Evolutionary conservation across 2,888 invertebrate species (phyloP), one percentile per base, ranked within the genome.

Genomic region (Napeogenes sylphis): DNA sequence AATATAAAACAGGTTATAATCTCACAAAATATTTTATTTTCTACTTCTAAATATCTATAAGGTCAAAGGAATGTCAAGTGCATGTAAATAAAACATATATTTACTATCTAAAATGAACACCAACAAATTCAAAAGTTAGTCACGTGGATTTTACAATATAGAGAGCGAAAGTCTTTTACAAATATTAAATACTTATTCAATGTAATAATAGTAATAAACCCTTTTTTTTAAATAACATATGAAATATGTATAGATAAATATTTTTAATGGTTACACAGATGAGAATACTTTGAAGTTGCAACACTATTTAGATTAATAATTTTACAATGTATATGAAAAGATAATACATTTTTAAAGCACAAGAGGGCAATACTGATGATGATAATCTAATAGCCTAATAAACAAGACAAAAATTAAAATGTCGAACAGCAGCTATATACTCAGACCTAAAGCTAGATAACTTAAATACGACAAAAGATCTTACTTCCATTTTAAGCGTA

Each of bases 101-200:
- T 62, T 55, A 62, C 55, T 62, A 62, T 56, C 56, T 35, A 59
- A 55, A 59, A 64, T 62, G 58, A 64, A 60, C 59, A 64, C 59
- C 55, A 58, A 64, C 57, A 55, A 35, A 62, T 35, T 32, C 55
- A 38, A 60, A 47, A 57, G 46, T 38, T 42, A 42, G 42, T 10
- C 42, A 42, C 10, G 42, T 10, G 42, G 42, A 42, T 10, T 6
- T 6, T 42, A 42, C 12, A 10, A 42, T 42, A 42, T 10, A 42
- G 42, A 42, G 42, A 42, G 21, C 21, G 42, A 42, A 35, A 35
- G 35, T 35, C 35, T 42, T 42, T 42, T 42, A 42, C 42, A 42
- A 6, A 42, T 42, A 42, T 42, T 38, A 38, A 38, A 38, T 38
- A 38, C 38, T 38, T 38, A 38, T 38, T 21, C 21, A 21, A 35